Evolutionary conservation across 2,797 vertebrate genomes (phyloP).

Genomic region (Bovichtus variegatus): DNA sequence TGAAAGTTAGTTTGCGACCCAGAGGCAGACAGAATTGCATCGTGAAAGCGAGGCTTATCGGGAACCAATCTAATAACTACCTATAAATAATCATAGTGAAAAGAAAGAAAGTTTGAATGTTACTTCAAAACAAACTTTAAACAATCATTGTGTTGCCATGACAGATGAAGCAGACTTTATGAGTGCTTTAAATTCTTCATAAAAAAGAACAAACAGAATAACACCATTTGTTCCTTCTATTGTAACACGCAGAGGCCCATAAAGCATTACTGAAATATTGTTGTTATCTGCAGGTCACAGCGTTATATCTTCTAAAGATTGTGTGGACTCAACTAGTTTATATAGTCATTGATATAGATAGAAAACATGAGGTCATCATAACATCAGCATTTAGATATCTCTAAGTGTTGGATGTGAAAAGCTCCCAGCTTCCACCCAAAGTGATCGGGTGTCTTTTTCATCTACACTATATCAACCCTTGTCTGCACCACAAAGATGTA

Average conservation of each 20-base stretch:
- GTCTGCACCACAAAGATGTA: slow-evolving; percentile 83
- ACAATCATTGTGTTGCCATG: background rate
- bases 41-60: too few species aligned
- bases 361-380: slow-evolving; percentile 46
- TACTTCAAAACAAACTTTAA: slow-evolving; percentile 7
- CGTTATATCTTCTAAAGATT: slow-evolving; percentile 37
- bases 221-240: background rate
- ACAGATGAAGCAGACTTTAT: background rate
- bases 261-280: slow-evolving; percentile 2
- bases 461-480: slow-evolving; percentile 79
- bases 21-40: too few species aligned
- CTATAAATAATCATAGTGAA: background rate
- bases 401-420: slow-evolving; percentile 34
- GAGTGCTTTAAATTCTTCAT: background rate
- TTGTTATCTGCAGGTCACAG: slow-evolving; percentile 22
- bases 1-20: too few species aligned
- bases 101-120: background rate
- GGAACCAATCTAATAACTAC: too few species aligned
- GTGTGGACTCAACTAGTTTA: slow-evolving; percentile 20
- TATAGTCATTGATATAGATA: slow-evolving; percentile 27
- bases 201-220: slow-evolving; percentile 1
- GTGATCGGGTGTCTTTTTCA: slow-evolving; percentile 81
- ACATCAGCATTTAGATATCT: slow-evolving; percentile 54
- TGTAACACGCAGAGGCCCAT: background rate
- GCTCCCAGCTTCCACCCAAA: slow-evolving; percentile 52